These are phyloP conservation scores for Calyptommatus sinebrachiatus DNA, from an alignment of 2,113 vertebrate genomes.

Conservation along the genomic window DNA sequence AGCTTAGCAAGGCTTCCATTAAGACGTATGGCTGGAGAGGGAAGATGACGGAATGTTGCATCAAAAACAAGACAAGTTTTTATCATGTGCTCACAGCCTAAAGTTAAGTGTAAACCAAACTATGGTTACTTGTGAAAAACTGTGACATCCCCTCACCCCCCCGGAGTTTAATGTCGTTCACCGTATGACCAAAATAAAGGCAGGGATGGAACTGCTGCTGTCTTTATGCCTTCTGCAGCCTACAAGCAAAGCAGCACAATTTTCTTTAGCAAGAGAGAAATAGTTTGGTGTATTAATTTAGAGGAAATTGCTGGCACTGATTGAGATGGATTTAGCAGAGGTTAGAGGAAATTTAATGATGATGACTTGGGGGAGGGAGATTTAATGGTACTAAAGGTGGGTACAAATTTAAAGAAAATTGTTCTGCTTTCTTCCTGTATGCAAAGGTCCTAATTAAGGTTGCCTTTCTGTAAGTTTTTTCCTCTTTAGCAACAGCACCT, in stretches of 20 bases:
- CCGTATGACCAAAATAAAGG: not conserved
- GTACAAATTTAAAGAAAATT: constrained; percentile 48
- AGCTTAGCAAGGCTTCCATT: too few relatives aligned
- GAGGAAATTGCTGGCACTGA: constrained; percentile 46
- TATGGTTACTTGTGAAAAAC: not conserved
- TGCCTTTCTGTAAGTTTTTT: constrained; percentile 22
- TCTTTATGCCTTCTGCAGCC: constrained; percentile 30
- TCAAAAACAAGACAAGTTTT: too few relatives aligned
- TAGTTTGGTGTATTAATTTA: constrained; percentile 52
- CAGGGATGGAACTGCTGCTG: constrained; percentile 23
- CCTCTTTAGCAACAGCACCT: constrained; percentile 26
- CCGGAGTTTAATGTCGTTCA: not conserved
- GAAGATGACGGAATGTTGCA: not conserved
- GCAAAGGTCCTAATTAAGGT: constrained; percentile 35
- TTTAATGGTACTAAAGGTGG: constrained; percentile 13
- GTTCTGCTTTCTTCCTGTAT: constrained; percentile 18
- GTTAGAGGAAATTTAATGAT: constrained; percentile 39
- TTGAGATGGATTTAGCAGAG: constrained; percentile 22
- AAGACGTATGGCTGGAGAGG: not conserved
- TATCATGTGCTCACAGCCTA: too few relatives aligned
- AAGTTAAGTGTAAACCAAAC: not conserved
- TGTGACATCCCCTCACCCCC: not conserved
- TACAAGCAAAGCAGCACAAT: constrained; percentile 39
- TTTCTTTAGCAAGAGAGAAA: constrained; percentile 40
- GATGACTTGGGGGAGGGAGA: not conserved